Evolutionary conservation across 92 coral and sea anemone genomes (phyloP).

Genomic region (Phymanthus crucifer): DNA sequence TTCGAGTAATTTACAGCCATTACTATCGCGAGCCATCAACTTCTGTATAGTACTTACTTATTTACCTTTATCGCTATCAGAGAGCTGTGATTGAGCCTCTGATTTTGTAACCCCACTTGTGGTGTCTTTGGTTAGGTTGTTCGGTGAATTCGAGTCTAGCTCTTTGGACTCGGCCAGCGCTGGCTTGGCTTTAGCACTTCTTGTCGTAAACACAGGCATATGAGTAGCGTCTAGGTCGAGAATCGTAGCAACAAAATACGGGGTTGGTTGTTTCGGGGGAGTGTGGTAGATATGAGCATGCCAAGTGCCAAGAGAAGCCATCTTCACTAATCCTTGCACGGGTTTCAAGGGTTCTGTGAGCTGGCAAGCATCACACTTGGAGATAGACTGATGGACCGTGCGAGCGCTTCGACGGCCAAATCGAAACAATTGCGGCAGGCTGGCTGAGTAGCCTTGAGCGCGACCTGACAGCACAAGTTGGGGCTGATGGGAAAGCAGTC

Average conservation of each 20-base stretch:
- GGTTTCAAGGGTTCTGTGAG: background rate
- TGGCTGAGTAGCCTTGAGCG: slow-evolving; percentile 35
- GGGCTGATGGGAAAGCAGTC: slow-evolving; percentile 67
- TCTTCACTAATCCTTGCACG: slow-evolving; percentile 1
- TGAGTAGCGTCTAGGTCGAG: slow-evolving; percentile 83
- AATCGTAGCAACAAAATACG: slow-evolving; percentile 93
- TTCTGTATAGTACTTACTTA: slow-evolving; percentile 1
- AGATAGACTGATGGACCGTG: background rate
- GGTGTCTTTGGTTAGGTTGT: slow-evolving; percentile 16
- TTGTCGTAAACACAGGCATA: slow-evolving; percentile 45
- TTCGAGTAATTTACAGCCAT: slow-evolving; percentile 25
- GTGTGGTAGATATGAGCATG: slow-evolving; percentile 90
- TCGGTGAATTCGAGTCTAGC: slow-evolving; percentile 15
- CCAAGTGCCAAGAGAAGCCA: slow-evolving; percentile 83
- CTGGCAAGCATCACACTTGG: background rate
- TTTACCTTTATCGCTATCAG: slow-evolving; percentile 21
- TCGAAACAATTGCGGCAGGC: slow-evolving; percentile 28
- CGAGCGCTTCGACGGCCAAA: slow-evolving; percentile 7
- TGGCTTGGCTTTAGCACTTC: slow-evolving; percentile 23
- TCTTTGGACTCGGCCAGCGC: slow-evolving; percentile 9
- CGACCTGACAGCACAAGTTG: slow-evolving; percentile 64
- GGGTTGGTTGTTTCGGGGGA: slow-evolving; percentile 92
- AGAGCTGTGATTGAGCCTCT: slow-evolving; percentile 28
- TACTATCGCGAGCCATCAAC: slow-evolving; percentile 8
- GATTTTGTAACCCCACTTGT: slow-evolving; percentile 30